These are phyloP conservation scores for Antidorcas marsupialis DNA, from an alignment of 2,113 vertebrate species.

Conservation along the genomic window DNA sequence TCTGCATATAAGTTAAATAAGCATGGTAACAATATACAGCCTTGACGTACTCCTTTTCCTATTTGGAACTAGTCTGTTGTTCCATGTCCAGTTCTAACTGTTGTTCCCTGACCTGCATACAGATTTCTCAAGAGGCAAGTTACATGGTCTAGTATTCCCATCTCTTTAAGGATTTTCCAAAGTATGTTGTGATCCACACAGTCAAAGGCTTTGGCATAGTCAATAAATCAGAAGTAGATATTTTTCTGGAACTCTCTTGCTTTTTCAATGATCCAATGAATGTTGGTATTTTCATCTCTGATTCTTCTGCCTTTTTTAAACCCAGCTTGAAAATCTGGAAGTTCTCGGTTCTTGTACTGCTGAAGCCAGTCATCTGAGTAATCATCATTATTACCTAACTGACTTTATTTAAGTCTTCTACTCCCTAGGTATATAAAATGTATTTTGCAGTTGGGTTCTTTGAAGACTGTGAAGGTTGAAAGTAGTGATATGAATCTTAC, in stretches of 20 bases:
- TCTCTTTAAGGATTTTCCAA: not conserved
- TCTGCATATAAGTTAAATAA: not conserved
- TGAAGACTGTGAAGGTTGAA: not conserved
- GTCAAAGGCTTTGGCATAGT: not conserved
- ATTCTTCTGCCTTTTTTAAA: not conserved
- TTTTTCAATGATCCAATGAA: not conserved
- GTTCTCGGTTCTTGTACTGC: fast-evolving
- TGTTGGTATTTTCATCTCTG: not conserved
- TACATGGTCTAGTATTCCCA: not conserved
- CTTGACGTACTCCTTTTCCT: fast-evolving
- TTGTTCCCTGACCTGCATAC: not conserved
- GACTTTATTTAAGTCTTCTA: not conserved
- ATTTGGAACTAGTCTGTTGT: not conserved
- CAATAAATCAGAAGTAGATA: not conserved
- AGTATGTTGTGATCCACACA: not conserved
- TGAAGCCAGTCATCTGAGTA: not conserved
- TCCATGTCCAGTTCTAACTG: not conserved
- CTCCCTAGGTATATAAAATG: not conserved
- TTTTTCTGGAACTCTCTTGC: not conserved
- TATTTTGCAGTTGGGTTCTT: not conserved
- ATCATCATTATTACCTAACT: not conserved
- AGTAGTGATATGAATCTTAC: not conserved
- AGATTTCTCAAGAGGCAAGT: not conserved
- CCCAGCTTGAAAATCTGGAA: not conserved
- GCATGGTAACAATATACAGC: not conserved